Conservation (phyloP, 1,140 invertebrate species). For the Leptonema lineaticorne region DNA sequence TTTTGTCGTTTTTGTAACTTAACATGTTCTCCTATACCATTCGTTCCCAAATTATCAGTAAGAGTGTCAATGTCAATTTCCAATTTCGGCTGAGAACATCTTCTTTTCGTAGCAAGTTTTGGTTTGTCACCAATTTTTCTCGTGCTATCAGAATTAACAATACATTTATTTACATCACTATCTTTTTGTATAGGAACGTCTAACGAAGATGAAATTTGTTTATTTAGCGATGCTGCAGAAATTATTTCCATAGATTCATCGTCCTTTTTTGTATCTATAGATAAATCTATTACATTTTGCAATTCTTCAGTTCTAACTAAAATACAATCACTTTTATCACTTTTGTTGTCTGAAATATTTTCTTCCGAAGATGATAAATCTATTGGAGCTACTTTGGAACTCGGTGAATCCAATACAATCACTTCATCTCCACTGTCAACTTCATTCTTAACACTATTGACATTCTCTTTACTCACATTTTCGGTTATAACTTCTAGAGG, state of each 20-base stretch:
- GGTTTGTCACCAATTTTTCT: constrained; percentile 47
- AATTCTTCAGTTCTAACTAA: constrained; percentile 1
- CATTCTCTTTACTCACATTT: constrained; percentile 6
- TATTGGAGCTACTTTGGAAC: constrained; percentile 47
- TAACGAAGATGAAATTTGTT: constrained; percentile 37
- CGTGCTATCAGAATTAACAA: not conserved
- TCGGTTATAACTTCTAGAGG: constrained; percentile 44
- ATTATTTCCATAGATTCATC: constrained; percentile 35
- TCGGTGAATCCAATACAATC: constrained; percentile 50
- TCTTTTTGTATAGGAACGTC: constrained; percentile 52
- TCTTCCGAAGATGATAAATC: constrained; percentile 55
- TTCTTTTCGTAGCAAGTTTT: constrained; percentile 48
- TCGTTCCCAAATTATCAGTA: constrained; percentile 52
- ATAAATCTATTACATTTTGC: constrained; percentile 45
- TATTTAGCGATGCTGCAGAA: constrained; percentile 43
- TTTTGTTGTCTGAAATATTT: constrained; percentile 34
- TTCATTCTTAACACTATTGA: constrained; percentile 46
- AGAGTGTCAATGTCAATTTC: constrained; percentile 55
- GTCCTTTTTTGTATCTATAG: constrained; percentile 55
- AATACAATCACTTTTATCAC: constrained; percentile 34
- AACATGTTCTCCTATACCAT: constrained; percentile 56
- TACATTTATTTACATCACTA: constrained; percentile 44
- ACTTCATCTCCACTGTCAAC: constrained; percentile 51
- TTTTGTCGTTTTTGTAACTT: constrained; percentile 59
- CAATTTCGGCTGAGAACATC: constrained; percentile 52